A percentile compares a stretch with the other conserved stretches of the same genome.
Evolutionary conservation across 2,113 vertebrate species (phyloP).

Genomic region (Hyla sarda): DNA sequence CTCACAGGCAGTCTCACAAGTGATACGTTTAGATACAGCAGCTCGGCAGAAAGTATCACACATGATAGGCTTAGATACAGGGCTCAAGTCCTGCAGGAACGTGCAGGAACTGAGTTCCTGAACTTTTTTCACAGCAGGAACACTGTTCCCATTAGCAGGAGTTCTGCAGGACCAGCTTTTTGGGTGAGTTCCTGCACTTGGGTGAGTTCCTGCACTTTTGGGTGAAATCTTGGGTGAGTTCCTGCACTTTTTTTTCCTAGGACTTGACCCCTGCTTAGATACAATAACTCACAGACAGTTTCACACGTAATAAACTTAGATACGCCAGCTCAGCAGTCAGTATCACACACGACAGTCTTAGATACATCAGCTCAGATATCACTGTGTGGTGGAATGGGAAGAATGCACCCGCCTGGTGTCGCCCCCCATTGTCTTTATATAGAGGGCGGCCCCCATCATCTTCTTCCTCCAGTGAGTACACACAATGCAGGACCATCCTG

Average conservation of each 20-base stretch:
- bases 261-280: too few species aligned
- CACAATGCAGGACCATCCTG: slow-evolving; percentile 8
- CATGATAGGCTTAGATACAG: neutral
- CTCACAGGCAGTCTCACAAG: neutral
- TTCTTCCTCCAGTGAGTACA: slow-evolving; percentile 8
- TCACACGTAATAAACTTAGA: neutral
- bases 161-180: too few species aligned
- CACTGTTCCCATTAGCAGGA: too few species aligned
- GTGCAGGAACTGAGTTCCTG: too few species aligned
- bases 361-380: neutral
- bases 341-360: neutral
- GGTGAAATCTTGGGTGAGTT: too few species aligned
- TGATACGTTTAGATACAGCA: neutral
- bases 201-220: too few species aligned
- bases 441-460: neutral
- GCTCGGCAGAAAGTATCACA: neutral
- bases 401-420: neutral
- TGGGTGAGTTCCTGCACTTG: too few species aligned
- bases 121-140: too few species aligned
- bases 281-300: too few species aligned
- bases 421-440: neutral
- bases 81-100: too few species aligned
- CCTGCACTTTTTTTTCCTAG: too few species aligned
- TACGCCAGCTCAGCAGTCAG: neutral
- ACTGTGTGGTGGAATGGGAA: neutral